Evolutionary conservation across 1,140 invertebrate genomes (phyloP), one percentile per base, ranked within the genome.

Genomic region (Drosophila ambigua): DNA sequence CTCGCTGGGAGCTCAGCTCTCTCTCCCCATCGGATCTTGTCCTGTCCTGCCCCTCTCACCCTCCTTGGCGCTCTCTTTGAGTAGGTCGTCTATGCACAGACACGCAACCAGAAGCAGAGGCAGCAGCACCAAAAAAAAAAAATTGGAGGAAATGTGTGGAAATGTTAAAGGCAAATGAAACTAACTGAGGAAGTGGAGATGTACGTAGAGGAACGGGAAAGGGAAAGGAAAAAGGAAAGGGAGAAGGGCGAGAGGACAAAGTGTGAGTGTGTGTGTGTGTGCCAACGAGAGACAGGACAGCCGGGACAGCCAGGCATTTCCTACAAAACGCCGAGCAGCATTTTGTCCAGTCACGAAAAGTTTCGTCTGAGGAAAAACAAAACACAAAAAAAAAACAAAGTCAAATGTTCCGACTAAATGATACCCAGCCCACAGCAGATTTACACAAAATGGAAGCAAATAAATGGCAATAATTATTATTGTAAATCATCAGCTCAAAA

Each of bases 111-210:
- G 35, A 13, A 39, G 35, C 35, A 4, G 35, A 1, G 5, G 35
- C 11, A 39, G 26, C 26, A 39, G 0, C 35, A 39, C 4, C 35
- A 39, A 39, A 4, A 39, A 35, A 9, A 35, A 39, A 39, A 39
- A 39, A 39, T 13, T 39, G 60, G 48, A 82, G 83, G 83, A 88
- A 88, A 83, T 85, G 75, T 88, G 83, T 74, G 75, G 83, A 88
- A 88, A 88, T 88, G 79, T 88, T 79, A 88, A 88, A 88, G 76
- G 79, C 83, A 88, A 85, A 88, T 83, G 79, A 88, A 88, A 79
- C 81, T 81, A 77, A 77, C 77, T 82, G 60, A 31, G 48, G 15
- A 60, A 60, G 23, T 60, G 50, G 15, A 20, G 61, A 16, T 39
- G 24, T 16, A 65, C 57, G 45, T 51, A 31, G 59, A 46, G 53